Base-by-base conservation (phyloP, 2,888 invertebrate species). In the Entomobrya proxima region DNA sequence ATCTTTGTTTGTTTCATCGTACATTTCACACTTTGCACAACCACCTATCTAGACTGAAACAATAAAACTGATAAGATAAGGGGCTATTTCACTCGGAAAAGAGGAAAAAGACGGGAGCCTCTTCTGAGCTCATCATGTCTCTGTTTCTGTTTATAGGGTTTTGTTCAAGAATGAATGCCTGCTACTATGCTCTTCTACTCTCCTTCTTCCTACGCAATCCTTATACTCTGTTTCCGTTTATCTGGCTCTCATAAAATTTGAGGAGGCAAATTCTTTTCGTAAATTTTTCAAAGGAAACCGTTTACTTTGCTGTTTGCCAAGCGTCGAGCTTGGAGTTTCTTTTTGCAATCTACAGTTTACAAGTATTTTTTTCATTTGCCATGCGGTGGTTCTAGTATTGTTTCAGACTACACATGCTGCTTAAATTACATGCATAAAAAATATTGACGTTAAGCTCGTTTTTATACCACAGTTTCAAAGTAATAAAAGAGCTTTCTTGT, bases 211-310 rank as follows among this genome's bases (percentile, higher is more conserved):
- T 61, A 44, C 67, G 27, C 13, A 67, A 21, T 67, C 64, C 64
- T 37, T n/a, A n/a, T n/a, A n/a, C n/a, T n/a, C n/a, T n/a, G n/a
- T n/a, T 44, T 35, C 15, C 27, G 40, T 37, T 69, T 69, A 61
- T 81, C 74, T 74, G 74, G 74, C 44, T 61, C 44, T 81, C 81
- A 61, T 81, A 81, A 81, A 81, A 61, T n/a, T 69, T 74, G 74
- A 74, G n/a, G n/a, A n/a, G n/a, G 37, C 37, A 61, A 81, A 61
- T 61, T 55, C 61, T 35, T 69, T 44, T 69, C 32, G 27, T 61
- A 35, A 55, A 81, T 32, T 81, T 81, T 2, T 37, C 11, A 69
- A 69, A 37, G 15, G 67, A 32, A 61, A 44, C 24, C 67, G 67
- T 69, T 69, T 69, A 69, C 64, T 40, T 44, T 58, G 40, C 52